Evolutionary conservation across 1,140 invertebrate species (phyloP).

Genomic region (Drosophila littoralis): DNA sequence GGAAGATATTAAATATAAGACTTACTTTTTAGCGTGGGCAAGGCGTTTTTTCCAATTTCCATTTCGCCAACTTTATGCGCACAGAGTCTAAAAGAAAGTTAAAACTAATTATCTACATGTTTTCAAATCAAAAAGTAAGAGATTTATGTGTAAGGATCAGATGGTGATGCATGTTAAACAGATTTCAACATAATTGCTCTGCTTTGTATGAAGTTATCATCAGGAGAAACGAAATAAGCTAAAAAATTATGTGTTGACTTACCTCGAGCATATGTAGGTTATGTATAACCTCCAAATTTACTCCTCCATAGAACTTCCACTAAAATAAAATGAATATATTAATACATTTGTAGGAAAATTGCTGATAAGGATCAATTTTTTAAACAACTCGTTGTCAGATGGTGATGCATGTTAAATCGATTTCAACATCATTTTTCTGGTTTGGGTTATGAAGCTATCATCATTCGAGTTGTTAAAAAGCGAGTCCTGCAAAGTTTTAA

Average conservation of each 20-base stretch:
- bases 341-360: background rate
- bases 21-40: conserved; percentile 7
- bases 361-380: background rate
- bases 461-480: conserved; percentile 28
- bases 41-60: background rate
- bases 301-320: background rate
- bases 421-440: conserved; percentile 66
- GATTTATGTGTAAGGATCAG: conserved; percentile 13
- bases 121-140: background rate
- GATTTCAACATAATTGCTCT: conserved; percentile 48
- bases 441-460: conserved; percentile 63
- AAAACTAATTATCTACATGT: conserved; percentile 2
- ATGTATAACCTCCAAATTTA: background rate
- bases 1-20: background rate
- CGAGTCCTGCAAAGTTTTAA: background rate
- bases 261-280: conserved; percentile 1
- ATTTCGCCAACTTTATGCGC: background rate
- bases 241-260: background rate
- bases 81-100: conserved; percentile 14
- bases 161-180: conserved; percentile 55
- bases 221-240: background rate
- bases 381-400: conserved; percentile 50
- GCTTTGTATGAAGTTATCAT: conserved; percentile 47
- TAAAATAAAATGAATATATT: conserved; percentile 11
- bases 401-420: conserved; percentile 70